A percentile compares a stretch with the other conserved stretches of the same genome.
These are phyloP conservation scores for Silurus aristotelis DNA, from an alignment of 2,797 vertebrate species.

Conservation along the genomic window DNA sequence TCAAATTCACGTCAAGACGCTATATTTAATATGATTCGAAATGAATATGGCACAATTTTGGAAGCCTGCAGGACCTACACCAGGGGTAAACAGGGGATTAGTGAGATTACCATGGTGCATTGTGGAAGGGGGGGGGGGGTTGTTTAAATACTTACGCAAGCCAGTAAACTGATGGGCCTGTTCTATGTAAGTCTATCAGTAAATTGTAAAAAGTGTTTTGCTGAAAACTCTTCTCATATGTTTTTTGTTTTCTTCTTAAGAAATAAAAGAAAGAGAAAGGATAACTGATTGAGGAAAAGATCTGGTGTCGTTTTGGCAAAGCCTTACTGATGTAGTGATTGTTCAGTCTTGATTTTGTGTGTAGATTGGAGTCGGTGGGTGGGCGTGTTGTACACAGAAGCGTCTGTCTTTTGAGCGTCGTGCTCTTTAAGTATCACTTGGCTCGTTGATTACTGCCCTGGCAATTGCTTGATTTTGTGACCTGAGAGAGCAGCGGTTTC, in stretches of 20 bases:
- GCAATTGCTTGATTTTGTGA: neutral
- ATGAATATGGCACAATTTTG: neutral
- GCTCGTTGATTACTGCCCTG: constrained; percentile 1
- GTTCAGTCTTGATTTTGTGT: neutral
- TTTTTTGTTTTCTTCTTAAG: neutral
- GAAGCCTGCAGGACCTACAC: neutral
- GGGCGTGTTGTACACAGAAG: neutral
- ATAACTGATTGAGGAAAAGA: neutral
- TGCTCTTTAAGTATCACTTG: neutral
- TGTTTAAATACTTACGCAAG: neutral
- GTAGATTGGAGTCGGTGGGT: neutral
- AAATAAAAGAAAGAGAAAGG: neutral
- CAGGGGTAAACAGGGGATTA: neutral
- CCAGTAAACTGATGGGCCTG: neutral
- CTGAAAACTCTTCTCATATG: neutral
- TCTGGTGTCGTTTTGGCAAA: neutral
- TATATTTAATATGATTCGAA: too few species aligned
- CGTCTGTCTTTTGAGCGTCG: neutral
- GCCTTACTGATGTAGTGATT: neutral
- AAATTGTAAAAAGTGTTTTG: neutral
- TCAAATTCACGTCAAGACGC: too few species aligned
- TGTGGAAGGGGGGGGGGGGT: neutral
- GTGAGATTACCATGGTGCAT: neutral
- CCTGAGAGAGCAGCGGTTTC: neutral
- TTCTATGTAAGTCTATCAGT: neutral